Percentiles rank a stretch among this genome's conserved stretches.
Conservation (phyloP, 1,140 invertebrate genomes). For the Hirudo medicinalis region DNA sequence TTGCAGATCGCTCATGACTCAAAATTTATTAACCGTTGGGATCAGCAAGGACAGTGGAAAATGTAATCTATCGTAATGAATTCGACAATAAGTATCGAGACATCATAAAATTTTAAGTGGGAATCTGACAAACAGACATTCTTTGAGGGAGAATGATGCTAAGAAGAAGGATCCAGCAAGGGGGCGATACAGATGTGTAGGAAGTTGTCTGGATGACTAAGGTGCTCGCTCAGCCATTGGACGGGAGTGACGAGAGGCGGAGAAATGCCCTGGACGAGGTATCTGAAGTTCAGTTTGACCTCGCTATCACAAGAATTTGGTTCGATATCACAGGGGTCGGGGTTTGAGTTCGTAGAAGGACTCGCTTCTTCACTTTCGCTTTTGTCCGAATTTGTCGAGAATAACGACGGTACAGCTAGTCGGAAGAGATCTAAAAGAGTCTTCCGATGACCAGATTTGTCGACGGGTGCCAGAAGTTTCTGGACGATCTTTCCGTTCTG, state of each 20-base stretch:
- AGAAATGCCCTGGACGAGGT: slow-evolving; percentile 77
- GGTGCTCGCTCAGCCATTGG: slow-evolving; percentile 91
- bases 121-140: too few relatives aligned
- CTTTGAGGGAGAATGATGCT: too few relatives aligned
- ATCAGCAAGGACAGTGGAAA: too few relatives aligned
- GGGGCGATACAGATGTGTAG: slow-evolving; percentile 53
- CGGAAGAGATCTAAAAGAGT: slow-evolving; percentile 50
- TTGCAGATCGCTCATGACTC: too few relatives aligned
- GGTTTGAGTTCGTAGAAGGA: neutral
- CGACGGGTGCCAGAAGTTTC: slow-evolving; percentile 60
- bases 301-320: slow-evolving; percentile 21
- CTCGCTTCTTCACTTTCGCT: neutral
- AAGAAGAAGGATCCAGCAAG: too few relatives aligned
- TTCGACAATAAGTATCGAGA: too few relatives aligned
- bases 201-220: slow-evolving; percentile 98
- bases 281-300: slow-evolving; percentile 32
- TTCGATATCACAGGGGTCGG: neutral
- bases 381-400: neutral
- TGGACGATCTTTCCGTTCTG: slow-evolving; percentile 46
- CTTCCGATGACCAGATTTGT: slow-evolving; percentile 57
- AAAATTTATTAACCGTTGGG: too few relatives aligned
- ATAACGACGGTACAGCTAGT: neutral
- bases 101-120: too few relatives aligned
- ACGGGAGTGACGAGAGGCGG: slow-evolving; percentile 77
- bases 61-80: too few relatives aligned